Conservation (phyloP, 2,797 vertebrate species). For the Manis crassicaudata region DNA sequence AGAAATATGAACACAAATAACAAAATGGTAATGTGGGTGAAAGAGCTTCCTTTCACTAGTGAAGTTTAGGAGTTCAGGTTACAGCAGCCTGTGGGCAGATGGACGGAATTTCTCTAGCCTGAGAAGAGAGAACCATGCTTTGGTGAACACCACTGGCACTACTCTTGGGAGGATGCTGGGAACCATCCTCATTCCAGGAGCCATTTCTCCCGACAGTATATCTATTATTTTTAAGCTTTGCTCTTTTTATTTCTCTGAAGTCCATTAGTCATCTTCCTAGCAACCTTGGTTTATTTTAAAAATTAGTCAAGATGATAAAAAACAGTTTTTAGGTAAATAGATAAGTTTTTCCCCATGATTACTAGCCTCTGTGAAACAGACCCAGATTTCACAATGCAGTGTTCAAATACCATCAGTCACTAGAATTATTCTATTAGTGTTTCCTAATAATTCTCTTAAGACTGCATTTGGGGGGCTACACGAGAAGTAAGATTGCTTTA, state of each 20-base stretch:
- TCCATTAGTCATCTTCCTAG: background rate
- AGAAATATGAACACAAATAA: conserved; percentile 1
- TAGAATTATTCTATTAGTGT: background rate
- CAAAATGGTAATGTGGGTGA: background rate
- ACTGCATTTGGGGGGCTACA: background rate
- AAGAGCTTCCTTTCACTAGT: background rate
- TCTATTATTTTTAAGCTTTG: conserved; percentile 16
- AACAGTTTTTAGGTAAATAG: background rate
- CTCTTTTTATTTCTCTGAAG: conserved; percentile 1
- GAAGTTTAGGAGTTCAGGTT: background rate
- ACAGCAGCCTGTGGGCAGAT: background rate
- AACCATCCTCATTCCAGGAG: background rate
- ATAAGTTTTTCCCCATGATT: background rate
- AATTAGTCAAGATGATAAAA: background rate
- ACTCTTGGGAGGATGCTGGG: background rate
- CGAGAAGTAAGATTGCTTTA: background rate
- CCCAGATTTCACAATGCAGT: background rate
- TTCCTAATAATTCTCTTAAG: conserved; percentile 5
- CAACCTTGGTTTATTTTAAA: background rate
- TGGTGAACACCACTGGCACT: background rate
- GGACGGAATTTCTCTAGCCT: background rate
- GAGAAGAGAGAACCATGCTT: background rate
- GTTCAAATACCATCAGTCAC: background rate
- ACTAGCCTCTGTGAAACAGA: background rate
- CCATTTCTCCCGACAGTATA: background rate